Base-by-base conservation (phyloP, 1,140 invertebrate species). In the Carcinoscorpius rotundicauda region DNA sequence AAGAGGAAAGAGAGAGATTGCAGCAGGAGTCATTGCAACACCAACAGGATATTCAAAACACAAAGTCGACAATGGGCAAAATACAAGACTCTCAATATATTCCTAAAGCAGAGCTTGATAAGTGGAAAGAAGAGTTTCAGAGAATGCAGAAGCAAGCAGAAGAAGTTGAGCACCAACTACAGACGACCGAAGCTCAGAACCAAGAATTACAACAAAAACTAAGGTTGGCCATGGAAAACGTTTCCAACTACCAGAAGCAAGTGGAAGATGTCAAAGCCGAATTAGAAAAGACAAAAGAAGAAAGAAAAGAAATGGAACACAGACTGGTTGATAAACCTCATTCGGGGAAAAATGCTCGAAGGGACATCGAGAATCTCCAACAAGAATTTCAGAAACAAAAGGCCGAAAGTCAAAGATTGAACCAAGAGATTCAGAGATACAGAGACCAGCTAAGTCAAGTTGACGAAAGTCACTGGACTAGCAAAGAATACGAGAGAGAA, bases 161-260 rank as follows among this genome's bases (percentile, higher is more conserved):
- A 10, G 84, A 85, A 73, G 73, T 92, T 62, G 83, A 85, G 69
- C 83, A 90, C 71, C 83, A 91, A 77, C 76, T 89, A 3, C 83
- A 85, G 71, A 77, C 73, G 6, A 74, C 75, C 58, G 78, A 79
- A 64, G 75, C 69, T 60, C 75, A 77, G 63, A 74, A 75, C 62
- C 73, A 75, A 66, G 72, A 74, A 53, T 64, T 75, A 6, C 52
- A 69, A 66, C 61, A 57, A 9, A 73, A 73, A 63, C 53, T 73
- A 9, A 70, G 73, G 58, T 65, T 69, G 57, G 68, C 73, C 6
- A 51, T 74, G 48, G 70, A 74, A 52, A 71, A 68, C 5, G 61
- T 73, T 4, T 66, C 64, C 9, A 66, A 67, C 10, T 68, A 72
- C 11, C 69, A 74, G 11, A 71, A 68, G 49, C 66, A 72, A 52